A percentile compares a stretch with the other conserved stretches of the same genome.
These are phyloP conservation scores for Butorides virescens DNA, from an alignment of 2,113 vertebrate species.

Conservation along the genomic window DNA sequence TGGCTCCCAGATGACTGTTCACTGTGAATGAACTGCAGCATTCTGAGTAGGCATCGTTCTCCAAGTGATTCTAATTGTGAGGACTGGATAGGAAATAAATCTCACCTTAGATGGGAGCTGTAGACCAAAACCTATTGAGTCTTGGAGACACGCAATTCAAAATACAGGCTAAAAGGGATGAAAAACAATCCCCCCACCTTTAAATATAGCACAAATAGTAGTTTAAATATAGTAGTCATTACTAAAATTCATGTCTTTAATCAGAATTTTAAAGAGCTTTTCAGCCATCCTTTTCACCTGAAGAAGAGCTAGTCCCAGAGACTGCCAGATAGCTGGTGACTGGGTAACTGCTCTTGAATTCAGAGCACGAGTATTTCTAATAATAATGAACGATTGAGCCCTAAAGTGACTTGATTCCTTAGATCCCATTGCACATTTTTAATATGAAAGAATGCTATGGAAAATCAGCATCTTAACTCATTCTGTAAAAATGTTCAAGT, in stretches of 20 bases:
- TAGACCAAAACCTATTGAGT: background rate
- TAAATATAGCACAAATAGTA: background rate
- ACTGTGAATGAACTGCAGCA: rapidly evolving
- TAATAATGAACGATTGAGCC: background rate
- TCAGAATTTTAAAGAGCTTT: background rate
- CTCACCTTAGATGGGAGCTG: background rate
- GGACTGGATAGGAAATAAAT: background rate
- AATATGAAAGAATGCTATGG: background rate
- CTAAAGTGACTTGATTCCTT: background rate
- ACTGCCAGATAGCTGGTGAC: background rate
- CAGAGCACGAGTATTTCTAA: background rate
- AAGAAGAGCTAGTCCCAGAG: background rate
- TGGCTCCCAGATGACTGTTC: background rate
- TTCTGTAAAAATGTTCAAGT: background rate
- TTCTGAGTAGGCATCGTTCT: background rate
- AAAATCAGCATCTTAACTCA: background rate
- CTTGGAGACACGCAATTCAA: background rate
- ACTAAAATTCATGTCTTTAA: background rate
- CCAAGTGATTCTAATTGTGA: background rate
- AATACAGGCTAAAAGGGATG: background rate
- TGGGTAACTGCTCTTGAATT: background rate
- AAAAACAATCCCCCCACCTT: background rate
- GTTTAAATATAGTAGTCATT: background rate
- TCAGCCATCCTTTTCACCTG: background rate
- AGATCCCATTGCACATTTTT: background rate